Base-by-base conservation (phyloP, 2,888 invertebrate species). In the Zelleria hepariella region DNA sequence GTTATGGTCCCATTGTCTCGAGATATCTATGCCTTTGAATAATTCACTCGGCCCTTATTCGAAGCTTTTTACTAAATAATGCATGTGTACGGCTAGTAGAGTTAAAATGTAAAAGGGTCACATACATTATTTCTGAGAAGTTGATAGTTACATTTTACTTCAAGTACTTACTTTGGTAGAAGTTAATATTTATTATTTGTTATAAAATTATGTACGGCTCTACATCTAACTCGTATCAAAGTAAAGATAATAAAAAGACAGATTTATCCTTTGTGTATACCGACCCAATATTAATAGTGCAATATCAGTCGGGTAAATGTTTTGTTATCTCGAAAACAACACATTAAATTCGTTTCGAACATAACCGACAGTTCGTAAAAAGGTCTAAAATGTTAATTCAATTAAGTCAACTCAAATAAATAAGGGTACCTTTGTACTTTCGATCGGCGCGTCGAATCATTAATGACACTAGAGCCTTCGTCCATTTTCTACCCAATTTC, bases 401-500 rank as follows among this genome's bases (percentile, higher is more conserved):
- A 88, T 86, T 87, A 86, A 80, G 77, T 77, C 75, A 79, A 83
- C 75, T 83, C 84, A 83, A 88, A 86, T 83, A 87, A 82, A 83
- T 84, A 80, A 82, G 80, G 78, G 78, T 68, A 65, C 48, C 18
- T 53, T 78, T 78, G 75, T 77, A 70, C 73, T 75, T 72, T 69
- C 73, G 74, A 77, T 78, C 71, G 68, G 75, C 86, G 83, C 78
- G 77, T 77, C 88, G 72, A 88, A 88, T 88, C 68, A 81, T 80
- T 88, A 88, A 88, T 88, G 88, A 87, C 86, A 86, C 81, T 83
- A 82, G 79, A 79, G 71, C 78, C 84, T 84, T 79, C 76, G 74
- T 81, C 87, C 80, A 86, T 88, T 88, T 88, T 88, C 86, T 88
- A 88, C 85, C 77, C 85, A 86, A 88, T 88, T 88, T 88, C 88